phyloP scores from a whole-genome alignment of 2,888 invertebrate species.

The Chouioia cunea region DNA sequence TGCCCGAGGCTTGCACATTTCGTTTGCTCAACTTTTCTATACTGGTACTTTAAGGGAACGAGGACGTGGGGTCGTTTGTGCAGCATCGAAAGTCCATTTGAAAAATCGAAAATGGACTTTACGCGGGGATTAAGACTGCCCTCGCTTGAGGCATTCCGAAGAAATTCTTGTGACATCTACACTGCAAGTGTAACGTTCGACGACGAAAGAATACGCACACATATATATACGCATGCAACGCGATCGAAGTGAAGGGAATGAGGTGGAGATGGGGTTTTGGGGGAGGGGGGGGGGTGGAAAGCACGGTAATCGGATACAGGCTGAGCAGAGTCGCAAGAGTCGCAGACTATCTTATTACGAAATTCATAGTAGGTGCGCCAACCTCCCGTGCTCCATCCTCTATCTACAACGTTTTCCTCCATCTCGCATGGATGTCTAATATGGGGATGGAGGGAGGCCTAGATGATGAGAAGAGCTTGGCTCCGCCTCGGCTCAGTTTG shows the following conservation, averaged over 20 bases:
- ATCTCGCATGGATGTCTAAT: conserved; percentile 61
- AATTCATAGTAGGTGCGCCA: conserved; percentile 48
- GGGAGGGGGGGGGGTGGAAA: too few species aligned
- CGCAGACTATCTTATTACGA: conserved; percentile 51
- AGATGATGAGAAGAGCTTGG: conserved; percentile 61
- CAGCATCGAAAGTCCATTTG: conserved; percentile 55
- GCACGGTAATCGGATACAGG: conserved; percentile 28
- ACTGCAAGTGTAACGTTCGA: too few species aligned
- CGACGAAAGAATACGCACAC: too few species aligned
- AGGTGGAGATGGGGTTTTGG: too few species aligned
- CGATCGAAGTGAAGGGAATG: too few species aligned
- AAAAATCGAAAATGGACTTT: conserved; percentile 1
- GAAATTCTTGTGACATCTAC: too few species aligned
- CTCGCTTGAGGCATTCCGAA: too few species aligned
- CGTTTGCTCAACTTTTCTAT: conserved; percentile 29
- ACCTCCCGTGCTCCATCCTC: neutral
- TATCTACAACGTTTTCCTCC: conserved; percentile 20
- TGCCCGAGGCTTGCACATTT: conserved; percentile 31
- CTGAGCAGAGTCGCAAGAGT: conserved; percentile 5
- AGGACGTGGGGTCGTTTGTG: conserved; percentile 41
- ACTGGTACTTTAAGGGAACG: conserved; percentile 18
- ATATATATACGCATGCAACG: too few species aligned
- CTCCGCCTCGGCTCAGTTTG: conserved; percentile 62
- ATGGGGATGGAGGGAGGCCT: conserved; percentile 57
- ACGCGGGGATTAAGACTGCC: too few species aligned